Conservation (phyloP, 2,113 vertebrate genomes). For the Martes martes region DNA sequence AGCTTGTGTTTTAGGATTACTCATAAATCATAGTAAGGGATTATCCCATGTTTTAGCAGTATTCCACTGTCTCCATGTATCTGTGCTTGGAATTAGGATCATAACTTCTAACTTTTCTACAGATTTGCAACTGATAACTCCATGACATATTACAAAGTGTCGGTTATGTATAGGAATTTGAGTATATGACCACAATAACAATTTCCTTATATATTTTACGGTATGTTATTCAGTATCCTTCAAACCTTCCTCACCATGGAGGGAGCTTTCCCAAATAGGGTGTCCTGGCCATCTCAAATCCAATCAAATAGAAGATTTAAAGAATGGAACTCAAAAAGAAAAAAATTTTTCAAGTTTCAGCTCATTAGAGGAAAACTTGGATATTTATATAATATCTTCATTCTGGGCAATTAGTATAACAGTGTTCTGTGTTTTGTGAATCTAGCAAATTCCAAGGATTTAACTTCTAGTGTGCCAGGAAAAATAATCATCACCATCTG, state of each 20-base stretch:
- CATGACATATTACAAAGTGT: not conserved
- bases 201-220: not conserved
- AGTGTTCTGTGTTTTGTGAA: not conserved
- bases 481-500: not conserved
- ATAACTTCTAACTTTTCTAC: not conserved
- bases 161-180: not conserved
- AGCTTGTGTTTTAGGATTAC: not conserved
- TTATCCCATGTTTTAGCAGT: not conserved
- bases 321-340: not conserved
- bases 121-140: not conserved
- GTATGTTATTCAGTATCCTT: not conserved
- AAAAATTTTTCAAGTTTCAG: slow-evolving; percentile 4
- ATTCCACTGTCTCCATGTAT: not conserved
- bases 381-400: not conserved
- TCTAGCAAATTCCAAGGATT: not conserved
- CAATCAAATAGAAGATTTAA: not conserved
- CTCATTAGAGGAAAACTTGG: not conserved
- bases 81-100: not conserved
- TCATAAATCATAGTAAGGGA: not conserved
- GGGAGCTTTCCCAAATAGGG: not conserved
- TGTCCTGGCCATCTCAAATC: not conserved
- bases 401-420: not conserved
- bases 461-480: not conserved
- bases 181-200: not conserved
- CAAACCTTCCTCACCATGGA: not conserved